Base-by-base conservation (phyloP, 2,797 vertebrate species). In the Poecilia gillii region DNA sequence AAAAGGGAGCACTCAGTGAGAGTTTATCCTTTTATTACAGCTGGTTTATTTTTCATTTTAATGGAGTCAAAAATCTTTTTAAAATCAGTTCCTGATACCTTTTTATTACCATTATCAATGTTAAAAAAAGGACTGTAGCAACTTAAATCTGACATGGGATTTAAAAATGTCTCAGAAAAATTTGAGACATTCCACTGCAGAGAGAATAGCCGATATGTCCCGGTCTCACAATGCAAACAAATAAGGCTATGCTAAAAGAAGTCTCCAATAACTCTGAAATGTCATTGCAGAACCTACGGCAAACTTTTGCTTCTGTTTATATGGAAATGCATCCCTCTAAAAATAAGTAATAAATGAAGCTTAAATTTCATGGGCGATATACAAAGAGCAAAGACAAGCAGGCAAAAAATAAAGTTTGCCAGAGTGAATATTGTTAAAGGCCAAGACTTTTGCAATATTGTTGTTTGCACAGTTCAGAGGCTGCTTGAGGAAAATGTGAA, bases 51-150 rank as follows among this genome's bases (percentile, higher is more conserved):
- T 66, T 70, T 72, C 5, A 8, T 47, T 41, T 16, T 16, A 49
- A 9, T 3, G 64, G 72, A 45, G 3, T 74, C 76, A 33, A 66
- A 45, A 6, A 75, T 45, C 46, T 68, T 53, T 83, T 79, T 74
- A 25, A 78, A 86, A 81, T 88, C 72, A 81, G 70, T 77, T 62
- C 53, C 68, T 70, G 79, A 59, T 62, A 83, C 8, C 28, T 28
- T 68, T 18, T 3, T 68, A 11, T 36, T 36, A 68, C 20, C 23
- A 39, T 41, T 68, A 25, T 68, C 20, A 68, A 25, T 68, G 11
- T 33, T 20, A 20, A 18, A 36, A 25, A 59, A 3, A 12, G 49
- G 33, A 39, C 4, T 66, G 7, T 23, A 36, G 7, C 33, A 66
- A 66, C 33, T 39, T 14, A 6, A 64, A 7, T 20, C 59, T 20